A percentile compares a stretch with the other conserved stretches of the same genome.
Conservation (phyloP, 2,113 vertebrate genomes). For the Paralichthys olivaceus region DNA sequence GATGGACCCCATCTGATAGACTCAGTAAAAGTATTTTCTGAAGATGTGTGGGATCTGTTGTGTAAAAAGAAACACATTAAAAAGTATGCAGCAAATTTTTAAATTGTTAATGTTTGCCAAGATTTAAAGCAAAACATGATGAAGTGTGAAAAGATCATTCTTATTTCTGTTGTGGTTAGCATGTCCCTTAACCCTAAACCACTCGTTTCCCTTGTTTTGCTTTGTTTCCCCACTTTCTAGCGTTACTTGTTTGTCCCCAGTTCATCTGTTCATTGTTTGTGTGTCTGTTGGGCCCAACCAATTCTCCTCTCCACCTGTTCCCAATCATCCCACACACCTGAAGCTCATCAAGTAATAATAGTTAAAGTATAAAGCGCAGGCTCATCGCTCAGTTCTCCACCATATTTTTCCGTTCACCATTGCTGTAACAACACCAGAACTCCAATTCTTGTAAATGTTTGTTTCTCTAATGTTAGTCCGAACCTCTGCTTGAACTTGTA, state of each 20-base stretch:
- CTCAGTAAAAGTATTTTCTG: background rate
- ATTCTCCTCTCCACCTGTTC: background rate
- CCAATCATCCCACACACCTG: background rate
- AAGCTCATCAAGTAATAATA: background rate
- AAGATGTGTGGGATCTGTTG: background rate
- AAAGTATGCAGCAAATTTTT: background rate
- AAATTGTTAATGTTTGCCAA: background rate
- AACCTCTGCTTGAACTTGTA: background rate
- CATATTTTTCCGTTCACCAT: background rate
- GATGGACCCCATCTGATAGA: constrained; percentile 61
- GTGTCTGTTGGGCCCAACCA: background rate
- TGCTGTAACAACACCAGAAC: background rate
- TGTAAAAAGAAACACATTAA: constrained; percentile 10
- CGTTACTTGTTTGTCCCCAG: background rate
- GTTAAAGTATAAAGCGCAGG: background rate
- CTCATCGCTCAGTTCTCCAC: background rate
- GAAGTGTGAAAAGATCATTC: background rate
- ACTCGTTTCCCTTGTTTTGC: background rate
- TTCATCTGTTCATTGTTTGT: background rate
- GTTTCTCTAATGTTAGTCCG: background rate
- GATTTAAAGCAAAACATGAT: background rate
- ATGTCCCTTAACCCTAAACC: too few species aligned
- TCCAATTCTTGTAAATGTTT: background rate
- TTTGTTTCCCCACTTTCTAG: background rate
- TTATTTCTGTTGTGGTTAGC: background rate